Evolutionary conservation across 2,797 vertebrate genomes (phyloP).

Genomic region (Notolabrus celidotus): DNA sequence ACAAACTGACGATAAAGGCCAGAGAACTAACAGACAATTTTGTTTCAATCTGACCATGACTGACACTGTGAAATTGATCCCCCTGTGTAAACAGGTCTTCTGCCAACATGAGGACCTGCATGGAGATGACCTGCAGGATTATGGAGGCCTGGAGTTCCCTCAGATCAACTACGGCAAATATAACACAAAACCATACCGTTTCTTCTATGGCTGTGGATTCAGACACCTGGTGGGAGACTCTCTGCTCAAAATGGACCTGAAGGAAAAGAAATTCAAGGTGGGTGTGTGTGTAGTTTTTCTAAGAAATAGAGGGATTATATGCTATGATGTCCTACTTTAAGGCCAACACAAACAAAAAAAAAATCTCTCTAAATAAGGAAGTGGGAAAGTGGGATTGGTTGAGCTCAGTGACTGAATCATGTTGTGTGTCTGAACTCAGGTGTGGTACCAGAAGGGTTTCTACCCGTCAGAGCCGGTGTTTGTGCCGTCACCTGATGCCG

Average conservation of each 20-base stretch:
- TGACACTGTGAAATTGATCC: constrained; percentile 7
- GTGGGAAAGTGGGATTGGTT: too few species aligned
- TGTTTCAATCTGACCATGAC: neutral
- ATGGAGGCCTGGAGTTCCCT: constrained; percentile 94
- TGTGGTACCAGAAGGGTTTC: constrained; percentile 90
- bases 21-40: too few species aligned
- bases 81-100: constrained; percentile 86
- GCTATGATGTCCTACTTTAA: too few species aligned
- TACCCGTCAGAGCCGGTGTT: constrained; percentile 96
- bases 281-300: constrained; percentile 23
- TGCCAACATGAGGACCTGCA: constrained; percentile 91
- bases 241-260: constrained; percentile 91
- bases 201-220: constrained; percentile 94
- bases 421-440: constrained; percentile 72
- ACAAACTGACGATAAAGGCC: too few species aligned
- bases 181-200: constrained; percentile 88
- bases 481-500: constrained; percentile 87
- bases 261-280: constrained; percentile 91
- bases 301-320: too few species aligned
- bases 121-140: constrained; percentile 84
- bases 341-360: too few species aligned
- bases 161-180: constrained; percentile 90
- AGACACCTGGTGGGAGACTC: constrained; percentile 91
- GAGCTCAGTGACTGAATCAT: too few species aligned
- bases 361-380: too few species aligned